Base-by-base conservation (phyloP, 2,888 invertebrate genomes). In the Melikaiella ostensackeni region DNA sequence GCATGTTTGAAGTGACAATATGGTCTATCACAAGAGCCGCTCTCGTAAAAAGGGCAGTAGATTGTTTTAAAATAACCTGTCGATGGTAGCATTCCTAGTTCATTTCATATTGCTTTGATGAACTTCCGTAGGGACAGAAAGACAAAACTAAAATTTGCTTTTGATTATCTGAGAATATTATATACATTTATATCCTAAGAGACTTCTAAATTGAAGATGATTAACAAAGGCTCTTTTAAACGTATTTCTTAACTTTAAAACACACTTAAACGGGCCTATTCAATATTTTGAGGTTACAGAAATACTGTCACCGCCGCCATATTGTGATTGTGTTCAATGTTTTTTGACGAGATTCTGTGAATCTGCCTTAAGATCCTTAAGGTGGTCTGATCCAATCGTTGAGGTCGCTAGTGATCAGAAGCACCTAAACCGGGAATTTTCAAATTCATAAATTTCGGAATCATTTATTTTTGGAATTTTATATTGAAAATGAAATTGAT, bases 1-100 rank as follows among this genome's bases (percentile, higher is more conserved):
- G 94, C 93, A 92, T 98, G 98, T 89, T 96, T 95, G 92, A 96
- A 98, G 92, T 98, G 98, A 92, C 98, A 98, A 92, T 98, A 97
- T 30, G 98, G 97, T 87, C 98, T 93, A 85, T 96, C 96, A 92
- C 98, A 98, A 74, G 94, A 92, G 80, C 95, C 96, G 89, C 93
- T 94, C 87, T 96, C 95, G 91, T 94, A 97, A 92, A 96, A 98
- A 33, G 98, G 98, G 91, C 98, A 98, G 86, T 94, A 94, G 82
- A 97, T 94, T 86, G 95, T 94, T 92, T 96, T 96, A 89, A 98
- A 98, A 91, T 96, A 96, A 82, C 98, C 98, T 84, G 96, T 96
- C 78, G 97, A 96, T 59, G 98, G 97, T 88, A 98, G 94, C 98
- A 98, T 98, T 91, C 92, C 91, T 89, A 88, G 84, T 88, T 88